These are phyloP conservation scores for Cirrhinus mrigala DNA, from an alignment of 2,797 vertebrate species.

Conservation along the genomic window DNA sequence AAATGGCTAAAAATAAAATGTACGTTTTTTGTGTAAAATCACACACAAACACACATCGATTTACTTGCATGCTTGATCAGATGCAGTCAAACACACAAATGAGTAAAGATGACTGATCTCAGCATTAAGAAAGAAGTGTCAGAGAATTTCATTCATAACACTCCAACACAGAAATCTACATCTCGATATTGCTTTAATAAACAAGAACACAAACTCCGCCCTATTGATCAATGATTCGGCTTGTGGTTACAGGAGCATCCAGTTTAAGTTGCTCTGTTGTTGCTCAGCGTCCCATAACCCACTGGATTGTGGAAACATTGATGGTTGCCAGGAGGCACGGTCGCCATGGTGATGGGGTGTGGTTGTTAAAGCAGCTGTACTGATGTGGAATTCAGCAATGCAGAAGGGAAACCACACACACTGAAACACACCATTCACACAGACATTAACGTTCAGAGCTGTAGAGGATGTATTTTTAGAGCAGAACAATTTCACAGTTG, in stretches of 20 bases:
- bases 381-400: constrained; percentile 54
- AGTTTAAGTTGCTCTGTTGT: constrained; percentile 20
- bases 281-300: neutral
- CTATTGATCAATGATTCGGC: neutral
- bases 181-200: constrained; percentile 6
- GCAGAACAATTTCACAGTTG: constrained; percentile 57
- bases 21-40: neutral
- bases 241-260: neutral
- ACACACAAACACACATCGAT: too few relatives aligned
- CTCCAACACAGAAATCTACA: neutral
- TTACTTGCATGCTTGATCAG: too few relatives aligned
- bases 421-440: constrained; percentile 29
- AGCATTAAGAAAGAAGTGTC: neutral
- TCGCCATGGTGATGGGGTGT: constrained; percentile 31
- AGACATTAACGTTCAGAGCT: constrained; percentile 25
- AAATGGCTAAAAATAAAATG: neutral
- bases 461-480: constrained; percentile 54
- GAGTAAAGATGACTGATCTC: neutral
- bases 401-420: constrained; percentile 37
- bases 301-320: constrained; percentile 26
- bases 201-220: neutral
- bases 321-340: constrained; percentile 36
- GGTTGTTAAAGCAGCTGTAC: constrained; percentile 46
- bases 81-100: too few relatives aligned
- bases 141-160: neutral